Conservation (phyloP, 64 coral and sea anemone species). For the Porites australiensis region DNA sequence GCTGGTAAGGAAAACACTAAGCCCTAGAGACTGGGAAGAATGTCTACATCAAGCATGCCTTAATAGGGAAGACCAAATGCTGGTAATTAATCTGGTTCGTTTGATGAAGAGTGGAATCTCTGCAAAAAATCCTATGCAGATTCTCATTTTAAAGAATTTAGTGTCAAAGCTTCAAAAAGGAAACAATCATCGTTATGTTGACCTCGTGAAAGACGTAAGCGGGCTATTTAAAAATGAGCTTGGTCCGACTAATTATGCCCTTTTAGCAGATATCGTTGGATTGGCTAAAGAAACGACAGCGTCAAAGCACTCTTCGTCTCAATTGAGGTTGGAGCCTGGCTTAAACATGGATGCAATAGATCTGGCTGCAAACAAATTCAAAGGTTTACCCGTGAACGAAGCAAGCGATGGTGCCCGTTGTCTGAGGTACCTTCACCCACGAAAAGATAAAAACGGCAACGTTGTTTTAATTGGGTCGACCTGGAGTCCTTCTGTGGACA, state of each 20-base stretch:
- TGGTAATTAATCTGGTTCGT: conserved; percentile 41
- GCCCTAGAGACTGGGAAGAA: conserved; percentile 51
- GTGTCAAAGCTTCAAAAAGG: conserved; percentile 55
- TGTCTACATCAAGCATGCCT: conserved; percentile 48
- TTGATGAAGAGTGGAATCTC: conserved; percentile 54
- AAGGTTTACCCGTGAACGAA: conserved; percentile 21
- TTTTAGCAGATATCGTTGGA: conserved; percentile 53
- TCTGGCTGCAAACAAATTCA: background rate
- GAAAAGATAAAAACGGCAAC: background rate
- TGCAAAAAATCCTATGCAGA: conserved; percentile 52
- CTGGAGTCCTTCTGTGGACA: conserved; percentile 52
- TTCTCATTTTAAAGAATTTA: conserved; percentile 41
- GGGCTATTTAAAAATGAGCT: conserved; percentile 52
- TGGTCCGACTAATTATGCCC: conserved; percentile 51
- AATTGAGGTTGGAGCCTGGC: conserved; percentile 36
- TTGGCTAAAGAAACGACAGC: conserved; percentile 44
- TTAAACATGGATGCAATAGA: conserved; percentile 36
- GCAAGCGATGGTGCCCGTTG: background rate
- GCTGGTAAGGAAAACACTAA: conserved; percentile 27
- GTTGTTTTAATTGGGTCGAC: conserved; percentile 26
- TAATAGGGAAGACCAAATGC: conserved; percentile 52
- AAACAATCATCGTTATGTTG: conserved; percentile 59
- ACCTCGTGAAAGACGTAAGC: conserved; percentile 61
- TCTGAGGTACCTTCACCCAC: conserved; percentile 53
- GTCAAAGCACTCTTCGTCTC: background rate